Base-by-base conservation (phyloP, 2,113 vertebrate genomes). In the Eolophus roseicapilla region DNA sequence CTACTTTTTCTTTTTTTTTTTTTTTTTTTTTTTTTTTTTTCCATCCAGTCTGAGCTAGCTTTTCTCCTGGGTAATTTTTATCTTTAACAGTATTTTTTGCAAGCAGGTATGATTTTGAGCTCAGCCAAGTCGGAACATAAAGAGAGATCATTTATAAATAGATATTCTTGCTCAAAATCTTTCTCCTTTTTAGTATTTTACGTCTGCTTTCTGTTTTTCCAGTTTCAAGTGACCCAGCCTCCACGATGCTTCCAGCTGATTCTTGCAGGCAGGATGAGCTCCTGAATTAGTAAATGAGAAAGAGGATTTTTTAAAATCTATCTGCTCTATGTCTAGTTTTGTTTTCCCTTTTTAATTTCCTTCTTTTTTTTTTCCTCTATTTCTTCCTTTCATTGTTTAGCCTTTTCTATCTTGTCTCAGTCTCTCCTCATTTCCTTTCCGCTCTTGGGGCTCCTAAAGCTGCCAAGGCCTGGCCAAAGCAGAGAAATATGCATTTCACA, bases 361-460 rank as follows among this genome's bases (percentile, higher is more conserved):
- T n/a, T n/a, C n/a, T n/a, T 86, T 92, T 92, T 10, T 39, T 39
- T 39, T 57, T 5, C 29, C n/a, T 33, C 46, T 85, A 44, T 37
- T 79, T 82, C 57, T 77, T 87, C 70, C 33, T 93, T 82, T 87
- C 29, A n/a, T 68, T 94, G 31, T 87, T 79, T 74, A 91, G 82
- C 63, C 11, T 85, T 28, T 83, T 82, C 69, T 96, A 92, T 97
- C 93, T 95, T 95, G 94, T 92, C 91, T 96, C 86, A 53, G 77
- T 33, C 73, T 90, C 75, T 77, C 77, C 83, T 95, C 37, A 85
- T 96, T 96, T 96, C 86, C 89, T 93, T 73, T 93, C 29, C 31
- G 86, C 96, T 95, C 96, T 77, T 74, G 92, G 59, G 94, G 35
- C 91, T 86, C 86, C 82, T 96, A 97, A 96, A 97, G 68, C 94